A percentile compares a stretch with the other conserved stretches of the same genome.
Evolutionary conservation across 2,113 vertebrate species (phyloP).

Genomic region (Pleuronectes platessa): DNA sequence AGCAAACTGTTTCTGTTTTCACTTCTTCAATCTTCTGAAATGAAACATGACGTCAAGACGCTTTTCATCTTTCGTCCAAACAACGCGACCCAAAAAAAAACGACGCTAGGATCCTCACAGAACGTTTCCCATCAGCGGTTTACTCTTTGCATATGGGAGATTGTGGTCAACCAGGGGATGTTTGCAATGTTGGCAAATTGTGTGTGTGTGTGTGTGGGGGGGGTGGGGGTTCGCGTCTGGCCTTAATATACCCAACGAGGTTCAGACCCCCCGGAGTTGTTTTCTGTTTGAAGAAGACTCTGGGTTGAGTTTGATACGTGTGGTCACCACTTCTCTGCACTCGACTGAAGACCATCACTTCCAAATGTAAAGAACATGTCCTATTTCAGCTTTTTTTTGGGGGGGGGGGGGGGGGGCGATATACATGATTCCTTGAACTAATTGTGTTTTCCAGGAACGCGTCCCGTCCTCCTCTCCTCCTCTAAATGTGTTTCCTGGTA

Average conservation of each 20-base stretch:
- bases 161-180: conserved; percentile 57
- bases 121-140: conserved; percentile 54
- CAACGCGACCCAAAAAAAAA: conserved; percentile 2
- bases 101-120: conserved; percentile 29
- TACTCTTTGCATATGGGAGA: conserved; percentile 47
- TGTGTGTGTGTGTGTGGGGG: background rate
- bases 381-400: no score
- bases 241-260: conserved; percentile 41
- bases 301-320: conserved; percentile 36
- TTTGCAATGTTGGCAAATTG: conserved; percentile 24
- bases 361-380: no score
- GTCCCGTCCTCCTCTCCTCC: no score
- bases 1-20: conserved; percentile 29
- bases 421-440: no score
- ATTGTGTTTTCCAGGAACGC: no score
- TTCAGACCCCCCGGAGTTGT: conserved; percentile 39
- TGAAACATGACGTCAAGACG: conserved; percentile 33
- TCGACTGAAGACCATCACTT: conserved; percentile 25
- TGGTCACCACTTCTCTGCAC: conserved; percentile 39
- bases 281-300: conserved; percentile 44
- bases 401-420: no score
- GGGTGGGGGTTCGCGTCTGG: conserved; percentile 27
- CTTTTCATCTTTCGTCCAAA: conserved; percentile 63
- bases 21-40: conserved; percentile 37
- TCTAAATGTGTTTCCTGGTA: no score